Conservation (phyloP, 1,140 invertebrate genomes). For the Sinonovacula constricta region DNA sequence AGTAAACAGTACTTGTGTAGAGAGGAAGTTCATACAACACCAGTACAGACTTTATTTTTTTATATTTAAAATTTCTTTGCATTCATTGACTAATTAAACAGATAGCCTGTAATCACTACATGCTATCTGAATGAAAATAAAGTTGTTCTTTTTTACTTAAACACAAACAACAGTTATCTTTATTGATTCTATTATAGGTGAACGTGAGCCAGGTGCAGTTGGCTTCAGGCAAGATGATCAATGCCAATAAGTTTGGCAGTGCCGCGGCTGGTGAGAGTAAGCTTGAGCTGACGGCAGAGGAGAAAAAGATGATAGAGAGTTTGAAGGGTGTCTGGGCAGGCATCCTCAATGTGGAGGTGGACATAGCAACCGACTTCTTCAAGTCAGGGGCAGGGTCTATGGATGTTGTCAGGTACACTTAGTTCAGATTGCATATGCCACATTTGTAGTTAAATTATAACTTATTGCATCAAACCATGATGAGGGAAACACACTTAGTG, state of each 20-base stretch:
- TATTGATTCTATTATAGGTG: slow-evolving; percentile 75
- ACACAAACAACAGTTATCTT: neutral
- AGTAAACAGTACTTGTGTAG: no score
- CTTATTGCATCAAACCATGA: no score
- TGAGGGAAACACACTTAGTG: no score
- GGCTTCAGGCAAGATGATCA: slow-evolving; percentile 90
- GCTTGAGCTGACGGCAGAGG: slow-evolving; percentile 85
- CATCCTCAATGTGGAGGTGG: slow-evolving; percentile 88
- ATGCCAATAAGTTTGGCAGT: slow-evolving; percentile 88
- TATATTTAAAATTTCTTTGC: no score
- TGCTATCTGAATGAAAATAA: no score
- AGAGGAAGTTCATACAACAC: no score
- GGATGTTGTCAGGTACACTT: slow-evolving; percentile 91
- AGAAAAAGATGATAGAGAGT: slow-evolving; percentile 83
- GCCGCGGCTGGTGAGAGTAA: slow-evolving; percentile 82
- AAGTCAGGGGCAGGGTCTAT: slow-evolving; percentile 94
- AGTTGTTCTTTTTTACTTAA: no score
- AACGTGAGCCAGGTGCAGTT: slow-evolving; percentile 84
- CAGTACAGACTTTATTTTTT: no score
- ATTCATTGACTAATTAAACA: no score
- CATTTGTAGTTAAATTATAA: no score
- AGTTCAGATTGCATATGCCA: no score
- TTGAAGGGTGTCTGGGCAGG: slow-evolving; percentile 87
- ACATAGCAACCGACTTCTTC: slow-evolving; percentile 94
- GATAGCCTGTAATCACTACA: no score